These are phyloP conservation scores for Pangasius djambal DNA, from an alignment of 2,797 vertebrate genomes.

Conservation along the genomic window DNA sequence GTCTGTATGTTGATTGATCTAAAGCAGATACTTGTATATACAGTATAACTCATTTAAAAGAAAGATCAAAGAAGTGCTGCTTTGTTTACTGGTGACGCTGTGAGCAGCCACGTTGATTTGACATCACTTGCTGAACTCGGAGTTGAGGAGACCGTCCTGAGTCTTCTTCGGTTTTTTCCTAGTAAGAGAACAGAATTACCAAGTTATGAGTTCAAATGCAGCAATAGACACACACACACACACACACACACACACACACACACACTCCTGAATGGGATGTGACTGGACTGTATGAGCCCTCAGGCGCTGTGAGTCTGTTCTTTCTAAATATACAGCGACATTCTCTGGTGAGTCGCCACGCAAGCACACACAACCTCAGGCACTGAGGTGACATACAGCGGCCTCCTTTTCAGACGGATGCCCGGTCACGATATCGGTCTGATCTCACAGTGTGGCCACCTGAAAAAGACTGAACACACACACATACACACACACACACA, in stretches of 20 bases:
- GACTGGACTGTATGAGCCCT: constrained; percentile 39
- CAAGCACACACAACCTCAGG: constrained; percentile 20
- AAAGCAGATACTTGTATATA: too few relatives aligned
- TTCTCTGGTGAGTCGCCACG: constrained; percentile 28
- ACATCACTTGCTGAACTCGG: background rate
- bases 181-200: background rate
- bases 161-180: background rate
- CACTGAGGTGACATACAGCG: background rate
- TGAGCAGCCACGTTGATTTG: background rate
- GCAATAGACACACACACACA: too few relatives aligned
- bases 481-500: constrained; percentile 15
- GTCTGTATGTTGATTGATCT: too few relatives aligned
- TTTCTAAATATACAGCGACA: constrained; percentile 47
- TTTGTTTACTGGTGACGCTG: too few relatives aligned
- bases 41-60: too few relatives aligned
- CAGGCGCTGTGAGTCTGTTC: constrained; percentile 22
- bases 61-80: too few relatives aligned
- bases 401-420: background rate
- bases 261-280: constrained; percentile 34
- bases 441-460: constrained; percentile 1
- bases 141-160: background rate
- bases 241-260: constrained; percentile 39
- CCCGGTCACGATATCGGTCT: background rate
- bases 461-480: background rate
- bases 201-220: background rate